phyloP scores from a whole-genome alignment of 2,113 vertebrate species.

The Microtus ochrogaster region DNA sequence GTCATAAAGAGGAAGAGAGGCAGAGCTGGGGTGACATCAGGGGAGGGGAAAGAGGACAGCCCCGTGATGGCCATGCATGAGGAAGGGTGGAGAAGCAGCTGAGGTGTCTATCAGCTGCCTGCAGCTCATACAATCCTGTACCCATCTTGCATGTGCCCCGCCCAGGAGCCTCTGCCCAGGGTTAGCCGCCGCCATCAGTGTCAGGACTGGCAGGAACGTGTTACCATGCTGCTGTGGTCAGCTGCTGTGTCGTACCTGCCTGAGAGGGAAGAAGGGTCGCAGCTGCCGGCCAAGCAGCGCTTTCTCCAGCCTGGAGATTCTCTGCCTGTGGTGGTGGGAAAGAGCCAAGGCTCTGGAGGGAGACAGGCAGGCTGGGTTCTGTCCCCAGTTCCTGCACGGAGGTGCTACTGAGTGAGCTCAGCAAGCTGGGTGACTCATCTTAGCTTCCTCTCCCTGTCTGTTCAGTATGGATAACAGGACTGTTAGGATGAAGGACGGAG shows the following conservation, averaged over 20 bases:
- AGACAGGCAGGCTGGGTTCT: background rate
- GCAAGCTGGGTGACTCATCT: constrained; percentile 23
- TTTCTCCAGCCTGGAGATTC: background rate
- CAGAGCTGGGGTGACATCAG: background rate
- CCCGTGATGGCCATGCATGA: background rate
- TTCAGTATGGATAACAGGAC: background rate
- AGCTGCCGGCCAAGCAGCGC: constrained; percentile 27
- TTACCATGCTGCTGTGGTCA: constrained; percentile 5
- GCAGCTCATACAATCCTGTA: background rate
- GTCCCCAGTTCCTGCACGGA: background rate
- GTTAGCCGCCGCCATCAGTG: background rate
- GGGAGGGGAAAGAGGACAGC: background rate
- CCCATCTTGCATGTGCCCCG: constrained; percentile 15
- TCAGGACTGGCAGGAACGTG: background rate
- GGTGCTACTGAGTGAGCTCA: constrained; percentile 30
- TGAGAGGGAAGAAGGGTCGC: constrained; percentile 46
- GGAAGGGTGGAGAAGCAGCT: constrained; percentile 26
- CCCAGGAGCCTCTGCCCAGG: background rate
- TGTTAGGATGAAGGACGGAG: background rate
- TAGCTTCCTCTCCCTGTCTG: constrained; percentile 44
- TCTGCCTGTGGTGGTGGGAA: background rate
- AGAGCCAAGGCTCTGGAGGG: background rate
- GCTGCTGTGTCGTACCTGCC: constrained; percentile 55
- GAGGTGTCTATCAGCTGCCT: constrained; percentile 51
- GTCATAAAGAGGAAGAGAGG: constrained; percentile 33